phyloP scores from a whole-genome alignment of 2,113 vertebrate species.

The Vidua macroura region DNA sequence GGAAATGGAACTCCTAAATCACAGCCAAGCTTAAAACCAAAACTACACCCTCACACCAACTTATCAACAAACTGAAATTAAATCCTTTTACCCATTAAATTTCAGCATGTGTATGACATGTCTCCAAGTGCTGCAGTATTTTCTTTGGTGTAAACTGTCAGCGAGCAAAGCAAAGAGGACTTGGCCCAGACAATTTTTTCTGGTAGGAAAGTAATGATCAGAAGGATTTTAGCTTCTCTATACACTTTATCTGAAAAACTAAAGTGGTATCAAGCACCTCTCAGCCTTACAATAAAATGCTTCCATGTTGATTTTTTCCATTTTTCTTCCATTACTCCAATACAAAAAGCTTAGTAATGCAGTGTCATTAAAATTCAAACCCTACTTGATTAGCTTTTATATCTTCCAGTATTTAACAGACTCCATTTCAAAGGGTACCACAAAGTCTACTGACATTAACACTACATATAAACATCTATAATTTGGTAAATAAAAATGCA shows the following conservation, averaged over 20 bases:
- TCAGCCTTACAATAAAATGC: neutral
- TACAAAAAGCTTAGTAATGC: slow-evolving; percentile 3
- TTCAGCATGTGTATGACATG: fast-evolving
- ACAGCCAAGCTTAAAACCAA: neutral
- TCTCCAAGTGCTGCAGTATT: neutral
- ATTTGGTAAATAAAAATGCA: slow-evolving; percentile 40
- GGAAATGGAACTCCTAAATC: neutral
- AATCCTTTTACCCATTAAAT: neutral
- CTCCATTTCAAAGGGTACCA: slow-evolving; percentile 53
- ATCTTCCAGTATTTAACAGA: slow-evolving; percentile 17
- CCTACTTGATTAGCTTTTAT: slow-evolving; percentile 52
- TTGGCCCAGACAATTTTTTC: neutral
- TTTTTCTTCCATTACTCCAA: slow-evolving; percentile 11
- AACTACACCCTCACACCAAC: neutral
- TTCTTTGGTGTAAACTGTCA: neutral
- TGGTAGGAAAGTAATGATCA: neutral
- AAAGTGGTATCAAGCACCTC: neutral
- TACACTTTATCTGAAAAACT: neutral
- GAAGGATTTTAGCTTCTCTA: neutral
- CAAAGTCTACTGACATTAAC: slow-evolving; percentile 46
- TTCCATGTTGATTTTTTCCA: neutral
- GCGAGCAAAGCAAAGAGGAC: neutral
- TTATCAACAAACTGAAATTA: neutral
- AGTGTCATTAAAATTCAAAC: slow-evolving; percentile 22
- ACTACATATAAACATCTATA: slow-evolving; percentile 38